Percentiles rank a stretch among this genome's conserved stretches.
Evolutionary conservation across 1,140 invertebrate genomes (phyloP).

Genomic region (Planococcus citri): DNA sequence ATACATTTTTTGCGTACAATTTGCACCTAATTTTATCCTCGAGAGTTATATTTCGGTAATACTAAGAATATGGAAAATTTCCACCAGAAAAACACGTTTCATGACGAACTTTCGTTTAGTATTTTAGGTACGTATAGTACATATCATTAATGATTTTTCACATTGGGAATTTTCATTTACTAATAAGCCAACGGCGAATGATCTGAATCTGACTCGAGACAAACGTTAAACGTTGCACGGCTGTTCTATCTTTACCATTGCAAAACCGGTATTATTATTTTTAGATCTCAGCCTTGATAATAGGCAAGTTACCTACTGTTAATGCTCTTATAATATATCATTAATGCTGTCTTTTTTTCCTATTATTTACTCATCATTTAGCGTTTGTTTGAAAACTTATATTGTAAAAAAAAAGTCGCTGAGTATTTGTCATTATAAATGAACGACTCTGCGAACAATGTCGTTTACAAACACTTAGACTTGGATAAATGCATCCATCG

Average conservation of each 20-base stretch:
- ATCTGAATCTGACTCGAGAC: neutral
- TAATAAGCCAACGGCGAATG: neutral
- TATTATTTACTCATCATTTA: neutral
- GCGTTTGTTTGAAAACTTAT: neutral
- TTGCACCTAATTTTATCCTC: too few relatives aligned
- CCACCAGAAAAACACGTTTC: too few relatives aligned
- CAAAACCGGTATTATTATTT: conserved; percentile 3
- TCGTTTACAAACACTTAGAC: neutral
- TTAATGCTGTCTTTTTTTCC: neutral
- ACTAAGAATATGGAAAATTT: too few relatives aligned
- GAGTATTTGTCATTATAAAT: neutral
- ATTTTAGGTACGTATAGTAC: too few relatives aligned
- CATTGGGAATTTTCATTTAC: neutral
- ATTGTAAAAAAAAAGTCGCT: neutral
- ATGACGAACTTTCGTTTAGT: too few relatives aligned
- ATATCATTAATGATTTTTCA: too few relatives aligned
- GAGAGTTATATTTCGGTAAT: too few relatives aligned
- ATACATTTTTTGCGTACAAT: too few relatives aligned
- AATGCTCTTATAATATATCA: conserved; percentile 1
- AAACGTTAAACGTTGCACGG: neutral
- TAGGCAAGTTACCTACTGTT: neutral
- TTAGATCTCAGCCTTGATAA: conserved; percentile 6
- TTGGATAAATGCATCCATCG: too few relatives aligned
- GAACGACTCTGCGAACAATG: neutral
- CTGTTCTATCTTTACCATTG: neutral